phyloP scores from a whole-genome alignment of 2,888 invertebrate species.

The Chorisops tibialis region DNA sequence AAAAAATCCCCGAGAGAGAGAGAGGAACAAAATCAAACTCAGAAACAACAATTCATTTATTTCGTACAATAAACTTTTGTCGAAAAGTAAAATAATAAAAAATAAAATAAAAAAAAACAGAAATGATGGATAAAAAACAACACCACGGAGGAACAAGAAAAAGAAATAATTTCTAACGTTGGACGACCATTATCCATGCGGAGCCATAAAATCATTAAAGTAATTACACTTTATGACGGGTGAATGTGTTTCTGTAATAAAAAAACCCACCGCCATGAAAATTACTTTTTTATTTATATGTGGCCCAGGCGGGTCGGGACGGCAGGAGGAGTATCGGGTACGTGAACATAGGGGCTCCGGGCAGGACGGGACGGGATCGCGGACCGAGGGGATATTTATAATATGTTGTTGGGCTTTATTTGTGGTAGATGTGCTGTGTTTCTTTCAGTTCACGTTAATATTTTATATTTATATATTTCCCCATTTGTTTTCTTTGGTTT shows the following conservation, averaged over 20 bases:
- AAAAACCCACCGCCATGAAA: slow-evolving; percentile 34
- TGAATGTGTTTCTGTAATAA: slow-evolving; percentile 35
- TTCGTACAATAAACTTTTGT: slow-evolving; percentile 36
- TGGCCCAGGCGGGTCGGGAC: slow-evolving; percentile 1
- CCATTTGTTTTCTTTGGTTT: slow-evolving; percentile 19
- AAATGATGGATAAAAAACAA: slow-evolving; percentile 31
- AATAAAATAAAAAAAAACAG: slow-evolving; percentile 33
- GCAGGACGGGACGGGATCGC: neutral
- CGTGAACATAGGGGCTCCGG: neutral
- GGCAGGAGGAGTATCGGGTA: neutral
- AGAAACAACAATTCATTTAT: slow-evolving; percentile 28
- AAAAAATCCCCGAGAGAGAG: neutral
- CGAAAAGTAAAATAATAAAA: slow-evolving; percentile 32
- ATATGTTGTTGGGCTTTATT: slow-evolving; percentile 8
- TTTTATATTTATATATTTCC: slow-evolving; percentile 26
- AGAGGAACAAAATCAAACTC: neutral
- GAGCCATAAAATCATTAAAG: slow-evolving; percentile 41
- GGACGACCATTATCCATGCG: slow-evolving; percentile 33
- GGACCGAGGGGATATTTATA: slow-evolving; percentile 12
- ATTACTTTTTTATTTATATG: slow-evolving; percentile 31
- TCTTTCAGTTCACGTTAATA: slow-evolving; percentile 19
- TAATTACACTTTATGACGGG: slow-evolving; percentile 41
- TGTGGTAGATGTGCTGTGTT: slow-evolving; percentile 8
- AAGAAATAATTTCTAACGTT: slow-evolving; percentile 31
- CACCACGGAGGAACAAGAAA: slow-evolving; percentile 26